These are phyloP conservation scores for Hirtodrosophila confusa DNA, from an alignment of 2,888 invertebrate species.

Conservation along the genomic window DNA sequence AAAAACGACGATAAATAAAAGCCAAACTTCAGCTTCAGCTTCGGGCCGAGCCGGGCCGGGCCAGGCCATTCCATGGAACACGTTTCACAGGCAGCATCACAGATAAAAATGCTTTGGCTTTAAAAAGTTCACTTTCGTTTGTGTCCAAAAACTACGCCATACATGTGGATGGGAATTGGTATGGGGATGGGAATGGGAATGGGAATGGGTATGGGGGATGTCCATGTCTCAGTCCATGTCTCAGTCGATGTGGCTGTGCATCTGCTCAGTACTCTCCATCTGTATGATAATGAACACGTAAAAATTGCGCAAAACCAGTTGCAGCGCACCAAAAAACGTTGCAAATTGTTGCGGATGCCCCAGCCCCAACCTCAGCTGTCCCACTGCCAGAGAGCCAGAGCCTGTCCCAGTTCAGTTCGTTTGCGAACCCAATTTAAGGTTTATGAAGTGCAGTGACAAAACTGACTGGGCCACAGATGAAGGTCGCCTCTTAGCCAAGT, in stretches of 20 bases:
- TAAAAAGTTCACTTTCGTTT: conserved; percentile 79
- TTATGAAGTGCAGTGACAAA: conserved; percentile 50
- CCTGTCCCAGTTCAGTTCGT: conserved; percentile 41
- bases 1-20: conserved; percentile 72
- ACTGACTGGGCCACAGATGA: conserved; percentile 47
- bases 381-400: conserved; percentile 23
- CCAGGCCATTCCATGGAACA: conserved; percentile 64
- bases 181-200: conserved; percentile 7
- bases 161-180: conserved; percentile 17
- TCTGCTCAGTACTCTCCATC: conserved; percentile 55
- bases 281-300: conserved; percentile 76
- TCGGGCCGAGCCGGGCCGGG: conserved; percentile 11
- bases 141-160: conserved; percentile 61
- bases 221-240: conserved; percentile 15
- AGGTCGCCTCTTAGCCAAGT: conserved; percentile 34
- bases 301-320: conserved; percentile 71
- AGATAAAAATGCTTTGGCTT: conserved; percentile 62
- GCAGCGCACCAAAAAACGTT: conserved; percentile 67
- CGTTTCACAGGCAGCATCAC: conserved; percentile 64
- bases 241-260: conserved; percentile 36
- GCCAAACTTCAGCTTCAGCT: conserved; percentile 19
- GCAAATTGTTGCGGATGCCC: conserved; percentile 73
- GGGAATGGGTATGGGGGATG: conserved; percentile 1
- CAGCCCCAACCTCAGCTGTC: conserved; percentile 26
- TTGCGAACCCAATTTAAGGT: conserved; percentile 50